Percentiles rank a stretch among this genome's conserved stretches.
These are phyloP conservation scores for Parauchenoglanis ngamensis DNA, from an alignment of 2,797 vertebrate species.

Conservation along the genomic window DNA sequence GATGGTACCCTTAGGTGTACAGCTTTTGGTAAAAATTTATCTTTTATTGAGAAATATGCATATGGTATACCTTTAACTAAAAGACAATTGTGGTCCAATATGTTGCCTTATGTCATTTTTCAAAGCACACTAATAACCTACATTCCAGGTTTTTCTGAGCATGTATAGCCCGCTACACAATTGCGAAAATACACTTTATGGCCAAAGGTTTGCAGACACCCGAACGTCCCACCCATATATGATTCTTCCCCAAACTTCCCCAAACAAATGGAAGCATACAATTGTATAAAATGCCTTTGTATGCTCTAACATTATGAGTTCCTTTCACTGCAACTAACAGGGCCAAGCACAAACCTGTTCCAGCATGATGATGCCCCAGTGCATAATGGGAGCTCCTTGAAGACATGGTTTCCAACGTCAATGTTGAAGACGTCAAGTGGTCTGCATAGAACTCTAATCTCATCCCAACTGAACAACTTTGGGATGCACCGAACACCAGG, in stretches of 20 bases:
- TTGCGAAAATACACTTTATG: neutral
- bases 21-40: neutral
- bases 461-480: neutral
- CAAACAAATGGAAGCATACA: neutral
- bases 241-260: neutral
- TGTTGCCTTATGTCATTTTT: neutral
- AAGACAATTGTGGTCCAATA: neutral
- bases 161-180: neutral
- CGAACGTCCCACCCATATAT: neutral
- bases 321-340: neutral
- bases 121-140: neutral
- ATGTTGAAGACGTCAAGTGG: neutral
- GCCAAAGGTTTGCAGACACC: neutral
- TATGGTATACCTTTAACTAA: neutral
- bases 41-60: neutral
- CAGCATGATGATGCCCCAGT: neutral
- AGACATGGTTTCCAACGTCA: neutral
- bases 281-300: neutral
- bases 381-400: neutral
- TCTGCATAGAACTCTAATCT: neutral
- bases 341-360: neutral
- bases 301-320: neutral
- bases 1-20: neutral
- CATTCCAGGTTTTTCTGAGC: neutral
- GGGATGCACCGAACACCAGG: neutral